Evolutionary conservation across 2,797 vertebrate genomes (phyloP).

Genomic region (Otus scops): DNA sequence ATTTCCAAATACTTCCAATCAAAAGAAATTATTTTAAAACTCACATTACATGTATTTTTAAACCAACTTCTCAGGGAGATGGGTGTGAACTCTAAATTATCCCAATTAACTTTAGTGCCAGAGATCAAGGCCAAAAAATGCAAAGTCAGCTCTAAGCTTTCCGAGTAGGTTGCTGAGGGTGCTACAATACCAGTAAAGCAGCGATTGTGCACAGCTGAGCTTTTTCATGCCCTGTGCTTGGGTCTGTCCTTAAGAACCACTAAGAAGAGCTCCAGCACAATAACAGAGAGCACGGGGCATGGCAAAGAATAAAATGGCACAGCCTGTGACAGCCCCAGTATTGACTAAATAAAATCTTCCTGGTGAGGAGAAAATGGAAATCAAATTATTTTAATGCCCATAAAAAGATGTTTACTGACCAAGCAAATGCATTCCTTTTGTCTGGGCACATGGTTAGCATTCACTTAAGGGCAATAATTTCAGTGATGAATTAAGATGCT

Average conservation of each 20-base stretch:
- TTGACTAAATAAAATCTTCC: neutral
- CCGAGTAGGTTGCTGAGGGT: neutral
- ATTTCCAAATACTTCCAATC: conserved; percentile 75
- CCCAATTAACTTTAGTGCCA: conserved; percentile 62
- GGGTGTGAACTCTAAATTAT: conserved; percentile 74
- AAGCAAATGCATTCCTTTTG: conserved; percentile 1
- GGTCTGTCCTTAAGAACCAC: neutral
- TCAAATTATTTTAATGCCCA: neutral
- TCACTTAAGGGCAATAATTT: conserved; percentile 4
- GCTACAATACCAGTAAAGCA: neutral
- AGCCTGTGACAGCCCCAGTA: neutral
- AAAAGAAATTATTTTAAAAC: conserved; percentile 76
- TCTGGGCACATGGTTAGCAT: neutral
- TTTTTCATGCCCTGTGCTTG: neutral
- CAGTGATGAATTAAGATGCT: neutral
- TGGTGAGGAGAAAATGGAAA: neutral
- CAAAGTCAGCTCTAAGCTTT: conserved; percentile 25
- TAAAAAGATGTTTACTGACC: conserved; percentile 7
- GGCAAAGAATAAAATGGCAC: neutral
- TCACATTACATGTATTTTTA: conserved; percentile 69
- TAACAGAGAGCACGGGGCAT: neutral
- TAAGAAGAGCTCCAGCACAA: neutral
- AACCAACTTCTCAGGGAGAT: conserved; percentile 52
- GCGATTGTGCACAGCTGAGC: neutral
- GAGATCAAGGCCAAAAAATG: conserved; percentile 64